Evolutionary conservation across 2,113 vertebrate species (phyloP), one percentile per base, ranked within the genome.

Genomic region (Charadrius vociferus): DNA sequence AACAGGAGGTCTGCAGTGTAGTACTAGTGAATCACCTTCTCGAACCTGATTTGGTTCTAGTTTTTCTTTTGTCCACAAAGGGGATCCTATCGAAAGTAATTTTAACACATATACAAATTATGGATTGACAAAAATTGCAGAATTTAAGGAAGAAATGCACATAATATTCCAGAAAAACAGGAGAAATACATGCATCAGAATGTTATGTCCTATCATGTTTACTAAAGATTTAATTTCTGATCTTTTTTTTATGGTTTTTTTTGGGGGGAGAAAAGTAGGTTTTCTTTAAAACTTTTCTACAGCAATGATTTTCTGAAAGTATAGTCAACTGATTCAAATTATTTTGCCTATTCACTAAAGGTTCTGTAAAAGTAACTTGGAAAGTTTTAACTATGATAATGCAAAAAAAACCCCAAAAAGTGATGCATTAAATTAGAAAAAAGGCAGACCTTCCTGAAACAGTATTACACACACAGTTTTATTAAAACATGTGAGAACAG

Each of bases 41-140:
- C 93, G 98, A 79, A 99, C 98, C 1, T 97, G 93, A 70, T 99
- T 98, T 75, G 99, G 99, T 90, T 99, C 98, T 65, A 99, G 98
- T 89, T 97, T 99, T 98, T 99, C 99, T 98, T 99, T 99, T 0
- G 99, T 99, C 99, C 99, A 99, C 96, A 99, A 97, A 49, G 99
- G 99, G 7, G 99, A 99, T 86, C 99, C 99, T 99, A 95, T 8
- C 78, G 43, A 92, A 94, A 91, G 65, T 15, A 88, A 94, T 65
- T 97, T 86, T 45, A 75, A 81, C 18, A 95, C 22, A 41, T 19
- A 82, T 20, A 36, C 47, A 91, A 87, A 90, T 14, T 78, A 14
- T 58, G 32, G 14, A 81, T 45, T 79, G 68, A 81, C 36, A 95
- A 96, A 77, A 88, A 2, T 10, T 62, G 59, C 39, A 62, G 62